Conservation (phyloP, 2,113 vertebrate genomes). For the Tachysurus vachellii region DNA sequence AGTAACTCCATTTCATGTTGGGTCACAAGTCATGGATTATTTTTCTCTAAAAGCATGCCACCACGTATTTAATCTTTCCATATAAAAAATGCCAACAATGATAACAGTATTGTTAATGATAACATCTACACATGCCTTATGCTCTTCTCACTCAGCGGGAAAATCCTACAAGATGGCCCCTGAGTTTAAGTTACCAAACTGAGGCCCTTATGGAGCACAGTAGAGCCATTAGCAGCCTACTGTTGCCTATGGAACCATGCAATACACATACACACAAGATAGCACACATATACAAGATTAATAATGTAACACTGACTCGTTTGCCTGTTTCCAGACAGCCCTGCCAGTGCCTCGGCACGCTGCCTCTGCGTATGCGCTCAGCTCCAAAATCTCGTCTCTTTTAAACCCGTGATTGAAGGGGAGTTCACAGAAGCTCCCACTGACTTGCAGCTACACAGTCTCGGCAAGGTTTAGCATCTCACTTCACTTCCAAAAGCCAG, state of each 20-base stretch:
- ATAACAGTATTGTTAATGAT: neutral
- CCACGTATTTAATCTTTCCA: neutral
- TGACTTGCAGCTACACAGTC: conserved; percentile 9
- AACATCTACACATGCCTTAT: conserved; percentile 8
- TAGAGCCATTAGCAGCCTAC: conserved; percentile 36
- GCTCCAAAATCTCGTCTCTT: conserved; percentile 7
- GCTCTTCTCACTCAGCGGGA: conserved; percentile 20
- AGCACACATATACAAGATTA: conserved; percentile 24
- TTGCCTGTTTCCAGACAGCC: conserved; percentile 31
- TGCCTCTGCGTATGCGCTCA: conserved; percentile 39
- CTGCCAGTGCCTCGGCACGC: conserved; percentile 17
- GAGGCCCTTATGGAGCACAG: conserved; percentile 24
- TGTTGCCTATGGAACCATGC: conserved; percentile 38
- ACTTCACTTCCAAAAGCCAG: conserved; percentile 10
- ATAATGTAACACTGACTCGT: conserved; percentile 39
- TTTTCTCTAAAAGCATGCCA: neutral
- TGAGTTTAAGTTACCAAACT: conserved; percentile 44
- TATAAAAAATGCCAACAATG: neutral
- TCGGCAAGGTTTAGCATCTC: conserved; percentile 24
- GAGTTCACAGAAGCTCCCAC: conserved; percentile 29
- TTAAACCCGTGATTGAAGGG: conserved; percentile 18
- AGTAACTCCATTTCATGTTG: neutral
- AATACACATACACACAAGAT: conserved; percentile 25
- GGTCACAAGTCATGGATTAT: neutral
- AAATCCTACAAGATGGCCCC: conserved; percentile 26